A percentile compares a stretch with the other conserved stretches of the same genome.
Evolutionary conservation across 2,797 vertebrate species (phyloP).

Genomic region (Peromyscus aztecus): DNA sequence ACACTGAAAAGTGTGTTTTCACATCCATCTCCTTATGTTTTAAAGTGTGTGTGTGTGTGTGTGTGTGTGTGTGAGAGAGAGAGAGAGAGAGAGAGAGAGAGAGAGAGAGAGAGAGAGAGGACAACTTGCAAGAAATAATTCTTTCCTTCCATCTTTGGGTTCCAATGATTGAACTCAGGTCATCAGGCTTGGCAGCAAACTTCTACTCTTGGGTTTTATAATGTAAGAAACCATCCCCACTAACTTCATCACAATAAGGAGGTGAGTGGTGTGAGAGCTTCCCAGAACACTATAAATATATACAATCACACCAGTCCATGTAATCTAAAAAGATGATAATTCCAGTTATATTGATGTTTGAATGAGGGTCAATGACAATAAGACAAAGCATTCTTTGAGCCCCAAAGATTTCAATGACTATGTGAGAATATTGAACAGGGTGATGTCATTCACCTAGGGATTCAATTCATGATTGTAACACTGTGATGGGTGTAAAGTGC

Average conservation of each 20-base stretch:
- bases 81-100: no score
- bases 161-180: not conserved
- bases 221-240: not conserved
- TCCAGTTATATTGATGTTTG: not conserved
- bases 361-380: not conserved
- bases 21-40: slow-evolving; percentile 23
- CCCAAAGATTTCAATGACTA: not conserved
- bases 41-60: not conserved
- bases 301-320: not conserved
- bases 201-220: not conserved
- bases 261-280: not conserved
- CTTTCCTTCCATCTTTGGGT: not conserved
- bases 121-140: not conserved
- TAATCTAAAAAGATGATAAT: slow-evolving; percentile 4
- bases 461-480: not conserved
- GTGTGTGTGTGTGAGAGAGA: not conserved
- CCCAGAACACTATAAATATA: not conserved
- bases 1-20: slow-evolving; percentile 61
- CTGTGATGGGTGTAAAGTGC: not conserved
- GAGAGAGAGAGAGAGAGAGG: no score
- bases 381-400: slow-evolving; percentile 18
- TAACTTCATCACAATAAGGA: not conserved
- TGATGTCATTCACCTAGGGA: not conserved
- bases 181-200: not conserved
- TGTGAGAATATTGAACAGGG: not conserved